Percentiles rank a stretch among this genome's conserved stretches.
These are phyloP conservation scores for Etheostoma spectabile DNA, from an alignment of 2,113 vertebrate species.

Conservation along the genomic window DNA sequence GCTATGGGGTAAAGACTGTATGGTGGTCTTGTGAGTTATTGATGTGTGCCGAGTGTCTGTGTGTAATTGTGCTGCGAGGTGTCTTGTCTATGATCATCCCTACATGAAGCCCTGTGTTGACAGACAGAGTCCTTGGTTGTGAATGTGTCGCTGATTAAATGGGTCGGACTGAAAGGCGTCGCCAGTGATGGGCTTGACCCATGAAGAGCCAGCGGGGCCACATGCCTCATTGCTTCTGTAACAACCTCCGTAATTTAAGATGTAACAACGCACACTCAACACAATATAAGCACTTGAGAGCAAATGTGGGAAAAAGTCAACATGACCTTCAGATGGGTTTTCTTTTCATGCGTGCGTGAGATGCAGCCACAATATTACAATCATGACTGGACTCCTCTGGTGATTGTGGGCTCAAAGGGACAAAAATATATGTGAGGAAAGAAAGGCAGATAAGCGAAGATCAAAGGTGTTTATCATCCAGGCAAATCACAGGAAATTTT, in stretches of 20 bases:
- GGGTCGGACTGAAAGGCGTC: slow-evolving; percentile 49
- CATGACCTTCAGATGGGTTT: slow-evolving; percentile 26
- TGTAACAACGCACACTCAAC: not conserved
- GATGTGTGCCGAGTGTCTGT: slow-evolving; percentile 22
- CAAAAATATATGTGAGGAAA: not conserved
- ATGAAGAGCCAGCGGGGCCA: slow-evolving; percentile 38
- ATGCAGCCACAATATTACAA: not conserved
- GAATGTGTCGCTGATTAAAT: slow-evolving; percentile 65
- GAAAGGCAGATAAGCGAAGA: slow-evolving; percentile 19
- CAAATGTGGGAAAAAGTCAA: not conserved
- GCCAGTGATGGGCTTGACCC: slow-evolving; percentile 28
- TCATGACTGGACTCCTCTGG: not conserved
- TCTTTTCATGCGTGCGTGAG: not conserved
- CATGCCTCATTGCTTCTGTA: slow-evolving; percentile 32
- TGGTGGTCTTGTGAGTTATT: slow-evolving; percentile 8
- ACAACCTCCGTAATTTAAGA: slow-evolving; percentile 43
- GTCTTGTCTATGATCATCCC: slow-evolving; percentile 23
- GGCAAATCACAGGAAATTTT: slow-evolving; percentile 22
- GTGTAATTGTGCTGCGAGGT: slow-evolving; percentile 19
- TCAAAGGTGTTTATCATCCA: slow-evolving; percentile 28
- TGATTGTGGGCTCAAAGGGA: not conserved
- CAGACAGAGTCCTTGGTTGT: slow-evolving; percentile 33
- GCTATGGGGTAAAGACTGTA: not conserved
- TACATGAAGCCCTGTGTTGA: slow-evolving; percentile 12
- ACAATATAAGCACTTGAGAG: not conserved